These are phyloP conservation scores for Drosophila saltans DNA, from an alignment of 1,140 invertebrate genomes.

Conservation along the genomic window DNA sequence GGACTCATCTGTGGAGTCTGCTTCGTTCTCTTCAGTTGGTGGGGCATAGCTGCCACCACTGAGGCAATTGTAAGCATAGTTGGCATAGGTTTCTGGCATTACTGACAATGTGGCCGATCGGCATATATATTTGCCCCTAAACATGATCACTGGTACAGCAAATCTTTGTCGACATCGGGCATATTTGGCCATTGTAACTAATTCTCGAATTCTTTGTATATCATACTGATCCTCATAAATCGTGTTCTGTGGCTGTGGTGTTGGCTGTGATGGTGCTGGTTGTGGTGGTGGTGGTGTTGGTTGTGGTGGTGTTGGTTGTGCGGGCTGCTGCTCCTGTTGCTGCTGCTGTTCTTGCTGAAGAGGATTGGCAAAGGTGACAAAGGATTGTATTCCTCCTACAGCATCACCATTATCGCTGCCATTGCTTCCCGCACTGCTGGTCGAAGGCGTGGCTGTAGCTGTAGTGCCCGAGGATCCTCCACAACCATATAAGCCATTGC, in stretches of 20 bases:
- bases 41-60: constrained; percentile 65
- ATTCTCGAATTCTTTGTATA: constrained; percentile 85
- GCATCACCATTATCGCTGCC: constrained; percentile 37
- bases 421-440: constrained; percentile 54
- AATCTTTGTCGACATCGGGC: constrained; percentile 89
- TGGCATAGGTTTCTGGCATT: constrained; percentile 90
- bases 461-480: constrained; percentile 57
- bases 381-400: constrained; percentile 69
- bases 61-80: constrained; percentile 76
- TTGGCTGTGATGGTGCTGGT: constrained; percentile 51
- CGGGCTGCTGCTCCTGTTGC: constrained; percentile 24
- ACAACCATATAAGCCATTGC: constrained; percentile 49
- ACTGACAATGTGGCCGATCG: constrained; percentile 88
- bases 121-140: constrained; percentile 89
- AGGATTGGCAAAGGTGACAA: constrained; percentile 73
- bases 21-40: constrained; percentile 69
- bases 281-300: constrained; percentile 26
- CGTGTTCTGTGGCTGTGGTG: constrained; percentile 84
- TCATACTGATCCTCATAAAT: constrained; percentile 87
- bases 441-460: constrained; percentile 57
- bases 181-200: constrained; percentile 86
- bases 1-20: constrained; percentile 79
- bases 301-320: constrained; percentile 9
- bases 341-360: constrained; percentile 46
- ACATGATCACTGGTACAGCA: constrained; percentile 91